Base-by-base conservation (phyloP, 2,888 invertebrate genomes). In the Priocnemis perturbator region DNA sequence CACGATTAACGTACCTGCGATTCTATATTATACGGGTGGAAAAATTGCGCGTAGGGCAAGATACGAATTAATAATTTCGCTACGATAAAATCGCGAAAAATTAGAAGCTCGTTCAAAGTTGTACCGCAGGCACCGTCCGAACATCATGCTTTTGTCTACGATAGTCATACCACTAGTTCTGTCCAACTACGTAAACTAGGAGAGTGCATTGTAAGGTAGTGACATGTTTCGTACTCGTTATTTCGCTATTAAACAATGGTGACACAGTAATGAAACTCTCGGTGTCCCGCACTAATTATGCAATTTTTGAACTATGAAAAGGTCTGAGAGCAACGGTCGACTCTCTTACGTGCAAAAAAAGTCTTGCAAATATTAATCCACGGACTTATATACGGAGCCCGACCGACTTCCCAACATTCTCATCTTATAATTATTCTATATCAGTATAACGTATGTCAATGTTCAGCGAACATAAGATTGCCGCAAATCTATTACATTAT, bases 401-500 rank as follows among this genome's bases (percentile, higher is more conserved):
- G 44, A 58, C 45, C 58, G 45, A 58, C 37, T 58, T 7, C 20
- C n/a, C 37, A 58, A 45, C 45, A 58, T 45, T 58, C 37, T 58
- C 45, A 45, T 37, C 45, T 21, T 58, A 37, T 37, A 37, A 45
- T 58, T 45, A 45, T 26, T 60, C 60, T 60, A 60, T 60, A 60
- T 45, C 48, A 26, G 60, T 60, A 47, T 60, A 59, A 67, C 30
- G 59, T 59, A 53, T 53, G 44, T 60, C 53, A 55, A 59, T 67
- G 58, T 58, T 67, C 55, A 71, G 47, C 61, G 68, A 37, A 78
- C 48, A 47, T 30, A 68, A 67, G 67, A 66, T 78, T 68, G 63
- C 65, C 67, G 64, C 62, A 60, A 71, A 69, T 57, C 19, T 64
- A 70, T 71, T 71, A 71, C 73, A 73, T 69, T 77, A 77, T 72